Evolutionary conservation across 2,797 vertebrate species (phyloP), one percentile per base, ranked within the genome.

Genomic region (Micrastur ruficollis): DNA sequence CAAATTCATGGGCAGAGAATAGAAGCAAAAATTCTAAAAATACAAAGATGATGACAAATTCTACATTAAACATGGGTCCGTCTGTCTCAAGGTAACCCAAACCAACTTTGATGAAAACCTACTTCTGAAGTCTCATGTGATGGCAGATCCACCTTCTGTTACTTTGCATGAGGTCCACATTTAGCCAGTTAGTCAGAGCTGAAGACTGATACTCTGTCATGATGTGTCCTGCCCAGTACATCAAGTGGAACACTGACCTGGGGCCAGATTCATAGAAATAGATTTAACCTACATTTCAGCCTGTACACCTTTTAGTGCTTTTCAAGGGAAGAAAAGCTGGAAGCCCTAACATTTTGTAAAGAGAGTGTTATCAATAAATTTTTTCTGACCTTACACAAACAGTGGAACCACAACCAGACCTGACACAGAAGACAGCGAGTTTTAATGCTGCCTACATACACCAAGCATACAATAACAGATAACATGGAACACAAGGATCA

Each of bases 361-460:
- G 27, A 27, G 1, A 7, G 6, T 14, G 13, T 38, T 47, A 42
- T 2, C 15, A 55, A 23, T 8, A 19, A 3, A 5, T 2, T 49
- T 79, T 56, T 61, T 22, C 29, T 62, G 18, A 53, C 46, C 15
- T 66, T 73, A 47, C 13, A 75, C 16, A 21, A 75, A 47, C 26
- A 17, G 5, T 47, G 27, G 46, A 50, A 62, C 13, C 71, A 29
- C n/a, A 76, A 34, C 5, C 26, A 81, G 21, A 32, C 4, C 12
- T 52, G 12, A 59, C 34, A 58, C 38, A 78, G 29, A 53, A 44
- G 9, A 70, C 4, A 78, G 3, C 31, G 82, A 82, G 26, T 47
- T 38, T 55, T 44, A 78, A 27, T 46, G 44, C 12, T 70, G 29
- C 23, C 26, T 53, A 14, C 16, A 16, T 20, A 22, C 7, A 92